Evolutionary conservation across 2,797 vertebrate species (phyloP).

Genomic region (Petrocephalus schoutedeni): DNA sequence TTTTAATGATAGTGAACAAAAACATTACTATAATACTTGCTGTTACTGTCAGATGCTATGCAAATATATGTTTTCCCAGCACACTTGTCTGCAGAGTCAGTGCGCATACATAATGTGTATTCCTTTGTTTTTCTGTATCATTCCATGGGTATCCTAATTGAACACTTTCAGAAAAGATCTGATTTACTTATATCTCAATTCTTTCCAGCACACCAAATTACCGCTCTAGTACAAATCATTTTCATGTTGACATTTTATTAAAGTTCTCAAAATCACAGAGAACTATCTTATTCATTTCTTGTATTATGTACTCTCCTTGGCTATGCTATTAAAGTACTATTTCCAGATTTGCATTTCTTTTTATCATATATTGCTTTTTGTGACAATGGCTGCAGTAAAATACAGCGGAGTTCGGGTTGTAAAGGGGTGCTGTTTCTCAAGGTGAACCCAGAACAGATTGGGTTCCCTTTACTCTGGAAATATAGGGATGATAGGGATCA

Average conservation of each 20-base stretch:
- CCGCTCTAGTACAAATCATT: not conserved
- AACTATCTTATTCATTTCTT: not conserved
- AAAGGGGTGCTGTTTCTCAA: not conserved
- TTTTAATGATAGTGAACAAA: constrained; percentile 17
- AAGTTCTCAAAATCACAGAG: not conserved
- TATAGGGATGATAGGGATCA: not conserved
- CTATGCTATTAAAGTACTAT: not conserved
- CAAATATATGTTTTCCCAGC: constrained; percentile 13
- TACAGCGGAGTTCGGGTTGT: not conserved
- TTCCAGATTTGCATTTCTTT: not conserved
- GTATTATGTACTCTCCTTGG: not conserved
- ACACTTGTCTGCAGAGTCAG: not conserved
- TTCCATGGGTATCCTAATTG: not conserved
- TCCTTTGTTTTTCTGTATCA: not conserved
- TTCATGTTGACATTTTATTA: not conserved
- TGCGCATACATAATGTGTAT: not conserved
- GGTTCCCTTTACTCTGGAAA: not conserved
- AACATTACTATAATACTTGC: constrained; percentile 3
- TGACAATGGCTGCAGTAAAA: not conserved
- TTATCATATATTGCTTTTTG: not conserved
- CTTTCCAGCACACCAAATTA: not conserved
- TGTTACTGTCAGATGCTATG: constrained; percentile 2
- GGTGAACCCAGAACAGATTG: not conserved
- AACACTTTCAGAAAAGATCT: not conserved
- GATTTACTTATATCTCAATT: not conserved